Conservation (phyloP, 2,797 vertebrate genomes). For the Gallinago solitaria region DNA sequence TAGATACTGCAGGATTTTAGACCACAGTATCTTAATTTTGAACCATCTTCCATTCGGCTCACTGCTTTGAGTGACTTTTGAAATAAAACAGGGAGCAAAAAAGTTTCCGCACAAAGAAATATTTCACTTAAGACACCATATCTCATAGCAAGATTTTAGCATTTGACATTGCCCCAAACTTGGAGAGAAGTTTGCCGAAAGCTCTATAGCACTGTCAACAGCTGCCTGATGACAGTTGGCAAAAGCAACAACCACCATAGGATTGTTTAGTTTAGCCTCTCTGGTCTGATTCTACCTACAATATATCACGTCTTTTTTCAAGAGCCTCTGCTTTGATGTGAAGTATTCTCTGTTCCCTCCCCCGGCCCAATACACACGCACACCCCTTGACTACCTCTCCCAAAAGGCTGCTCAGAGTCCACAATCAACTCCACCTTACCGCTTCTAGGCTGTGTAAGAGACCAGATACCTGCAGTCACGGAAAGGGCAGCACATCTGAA, state of each 20-base stretch:
- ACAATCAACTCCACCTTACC: neutral
- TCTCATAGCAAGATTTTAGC: neutral
- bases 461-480: neutral
- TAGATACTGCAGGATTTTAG: neutral
- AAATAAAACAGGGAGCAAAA: conserved; percentile 19
- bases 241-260: neutral
- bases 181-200: neutral
- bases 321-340: conserved; percentile 7
- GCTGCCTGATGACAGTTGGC: neutral
- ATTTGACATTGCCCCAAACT: neutral
- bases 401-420: neutral
- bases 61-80: neutral
- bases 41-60: neutral
- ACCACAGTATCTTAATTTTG: neutral
- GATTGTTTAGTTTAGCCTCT: conserved; percentile 3
- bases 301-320: neutral
- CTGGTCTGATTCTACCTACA: neutral
- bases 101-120: neutral
- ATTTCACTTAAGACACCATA: neutral
- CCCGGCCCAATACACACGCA: too few relatives aligned
- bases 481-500: neutral
- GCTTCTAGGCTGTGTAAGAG: neutral
- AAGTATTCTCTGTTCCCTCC: neutral
- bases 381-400: neutral
- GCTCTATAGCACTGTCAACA: neutral